Base-by-base conservation (phyloP, 1,140 invertebrate species). In the Coenobita brevimanus region DNA sequence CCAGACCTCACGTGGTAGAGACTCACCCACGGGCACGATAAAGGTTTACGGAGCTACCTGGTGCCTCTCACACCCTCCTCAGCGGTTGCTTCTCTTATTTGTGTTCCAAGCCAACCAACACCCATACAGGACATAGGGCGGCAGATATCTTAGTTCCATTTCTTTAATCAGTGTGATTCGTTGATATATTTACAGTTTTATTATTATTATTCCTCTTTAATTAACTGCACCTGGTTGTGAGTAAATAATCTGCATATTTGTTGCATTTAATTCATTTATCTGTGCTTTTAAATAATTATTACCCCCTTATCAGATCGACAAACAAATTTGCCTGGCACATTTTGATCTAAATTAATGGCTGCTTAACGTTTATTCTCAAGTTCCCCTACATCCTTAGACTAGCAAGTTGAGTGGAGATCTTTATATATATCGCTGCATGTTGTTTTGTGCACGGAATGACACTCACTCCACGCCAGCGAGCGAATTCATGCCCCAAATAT, bases 201-300 rank as follows among this genome's bases (percentile, higher is more conserved):
- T 84, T 43, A 30, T 76, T 46, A 33, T 86, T 43, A 64, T 79
- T 41, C 36, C 43, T 67, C n/a, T 79, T 86, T 80, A 86, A 86
- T 71, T 79, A 86, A 86, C 50, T 86, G 84, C 84, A 86, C 84
- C n/a, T 86, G 75, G 36, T 46, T 86, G 73, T 79, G 43, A 54
- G 54, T 86, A 86, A 86, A 86, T 86, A 86, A 86, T 80, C 64
- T 84, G 27, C 54, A 24, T 86, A 86, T 62, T n/a, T 86, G 75
- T 86, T 86, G 84, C 84, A 86, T 83, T 79, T 86, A 86, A 86
- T 79, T 79, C 38, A 86, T 83, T 83, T 71, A 60, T 81, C 78
- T 81, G 36, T 81, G 78, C 78, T 64, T 81, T 43, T 50, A 50
- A 50, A 50, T 50, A 75, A 50, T 81, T 60, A 81, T 41, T 79